Percentiles rank a stretch among this genome's conserved stretches.
Evolutionary conservation across 2,888 invertebrate genomes (phyloP).

Genomic region (Odontocerum albicorne): DNA sequence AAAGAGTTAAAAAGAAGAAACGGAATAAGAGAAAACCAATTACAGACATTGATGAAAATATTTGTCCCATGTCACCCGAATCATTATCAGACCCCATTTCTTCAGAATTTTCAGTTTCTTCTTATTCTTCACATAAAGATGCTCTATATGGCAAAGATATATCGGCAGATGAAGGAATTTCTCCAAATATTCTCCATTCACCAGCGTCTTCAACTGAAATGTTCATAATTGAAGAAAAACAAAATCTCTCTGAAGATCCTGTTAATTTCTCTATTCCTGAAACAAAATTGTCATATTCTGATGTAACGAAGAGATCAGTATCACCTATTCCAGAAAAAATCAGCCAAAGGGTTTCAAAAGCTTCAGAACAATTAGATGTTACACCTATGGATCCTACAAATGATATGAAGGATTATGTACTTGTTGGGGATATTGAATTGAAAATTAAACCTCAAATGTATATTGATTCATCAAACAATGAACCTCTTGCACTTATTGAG

Average conservation of each 20-base stretch:
- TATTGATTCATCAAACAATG: too few relatives aligned
- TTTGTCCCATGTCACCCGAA: constrained; percentile 48
- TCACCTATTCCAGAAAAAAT: constrained; percentile 30
- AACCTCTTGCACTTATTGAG: too few relatives aligned
- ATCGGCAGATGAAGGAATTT: constrained; percentile 56
- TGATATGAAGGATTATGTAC: constrained; percentile 28
- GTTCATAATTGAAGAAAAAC: constrained; percentile 37
- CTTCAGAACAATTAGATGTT: too few relatives aligned
- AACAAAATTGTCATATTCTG: constrained; percentile 33
- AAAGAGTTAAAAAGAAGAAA: constrained; percentile 46
- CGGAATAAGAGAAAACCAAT: constrained; percentile 47
- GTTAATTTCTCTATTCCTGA: constrained; percentile 31
- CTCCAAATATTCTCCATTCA: constrained; percentile 49
- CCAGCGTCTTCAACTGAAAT: constrained; percentile 50
- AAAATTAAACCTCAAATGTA: constrained; percentile 27
- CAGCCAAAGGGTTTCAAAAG: constrained; percentile 4
- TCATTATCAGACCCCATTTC: constrained; percentile 56
- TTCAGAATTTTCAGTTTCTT: constrained; percentile 52
- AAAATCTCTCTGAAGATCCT: background rate
- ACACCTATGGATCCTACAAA: too few relatives aligned
- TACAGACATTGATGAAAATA: constrained; percentile 50
- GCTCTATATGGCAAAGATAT: constrained; percentile 46
- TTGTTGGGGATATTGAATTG: constrained; percentile 30
- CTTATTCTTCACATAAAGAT: constrained; percentile 52
- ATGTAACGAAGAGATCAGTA: constrained; percentile 31